Evolutionary conservation across 2,888 invertebrate genomes (phyloP).

Genomic region (Brachyptera risi): DNA sequence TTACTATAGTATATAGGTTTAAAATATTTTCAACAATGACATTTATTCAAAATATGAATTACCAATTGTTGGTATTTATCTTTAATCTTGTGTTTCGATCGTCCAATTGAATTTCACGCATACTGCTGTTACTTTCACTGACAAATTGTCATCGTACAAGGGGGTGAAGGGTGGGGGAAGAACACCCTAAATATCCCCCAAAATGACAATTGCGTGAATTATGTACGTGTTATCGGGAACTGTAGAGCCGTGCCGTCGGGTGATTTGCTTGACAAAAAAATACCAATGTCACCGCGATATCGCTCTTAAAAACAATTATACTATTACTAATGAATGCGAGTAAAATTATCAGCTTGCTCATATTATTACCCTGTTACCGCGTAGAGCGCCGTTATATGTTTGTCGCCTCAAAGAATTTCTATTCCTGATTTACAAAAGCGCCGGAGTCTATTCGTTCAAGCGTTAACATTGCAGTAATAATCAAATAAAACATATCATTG

Average conservation of each 20-base stretch:
- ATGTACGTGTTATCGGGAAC: not conserved
- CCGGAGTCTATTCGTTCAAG: not conserved
- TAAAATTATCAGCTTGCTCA: constrained; percentile 7
- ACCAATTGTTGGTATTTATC: no score
- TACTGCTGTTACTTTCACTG: no score
- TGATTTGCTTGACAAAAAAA: constrained; percentile 18
- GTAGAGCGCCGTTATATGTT: not conserved
- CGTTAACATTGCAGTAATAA: constrained; percentile 13
- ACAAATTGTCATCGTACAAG: no score
- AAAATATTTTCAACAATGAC: no score
- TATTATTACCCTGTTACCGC: constrained; percentile 13
- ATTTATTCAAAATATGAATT: no score
- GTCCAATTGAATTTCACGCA: no score
- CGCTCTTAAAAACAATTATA: not conserved
- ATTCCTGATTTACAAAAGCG: not conserved
- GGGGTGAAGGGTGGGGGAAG: constrained; percentile 9
- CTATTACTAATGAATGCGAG: no score
- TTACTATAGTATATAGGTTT: no score
- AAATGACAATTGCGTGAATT: not conserved
- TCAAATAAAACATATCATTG: no score
- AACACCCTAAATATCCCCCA: constrained; percentile 6
- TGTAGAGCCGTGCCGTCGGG: constrained; percentile 1
- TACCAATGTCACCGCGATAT: constrained; percentile 12
- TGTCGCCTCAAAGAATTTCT: not conserved
- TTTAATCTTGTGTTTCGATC: no score